Base-by-base conservation (phyloP, 2,888 invertebrate genomes). In the Hemistola chrysoprasaria region DNA sequence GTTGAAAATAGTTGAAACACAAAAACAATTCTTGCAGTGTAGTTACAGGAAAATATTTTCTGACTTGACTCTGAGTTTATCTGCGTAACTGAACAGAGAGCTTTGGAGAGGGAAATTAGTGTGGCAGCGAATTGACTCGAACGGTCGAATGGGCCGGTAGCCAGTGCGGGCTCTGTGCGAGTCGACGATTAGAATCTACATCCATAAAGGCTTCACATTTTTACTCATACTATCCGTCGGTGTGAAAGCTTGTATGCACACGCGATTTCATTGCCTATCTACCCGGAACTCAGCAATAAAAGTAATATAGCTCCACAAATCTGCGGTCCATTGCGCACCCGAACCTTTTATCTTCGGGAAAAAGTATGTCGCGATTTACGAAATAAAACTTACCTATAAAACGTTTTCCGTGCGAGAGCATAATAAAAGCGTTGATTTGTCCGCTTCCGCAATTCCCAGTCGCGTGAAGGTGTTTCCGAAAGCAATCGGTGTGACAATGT, bases 31-130 rank as follows among this genome's bases (percentile, higher is more conserved):
- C 43, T 47, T 48, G 38, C 42, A 49, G 47, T 47, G 42, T 44
- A 32, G 48, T 45, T 49, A 47, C 35, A 41, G 41, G 44, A 52
- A 50, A 41, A 50, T 55, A 55, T 55, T 50, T 52, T 46, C 54
- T 46, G 50, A 46, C 40, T 47, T 41, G 43, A 44, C 37, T 52
- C 50, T 47, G 27, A 44, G 47, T 52, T 52, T 52, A 55, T 55
- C 55, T 52, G 48, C 48, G 44, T 48, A 44, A 44, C 52, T 46
- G 40, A 44, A 50, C 37, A 37, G 40, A 43, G 40, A 48, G 44
- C 44, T 54, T 54, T 52, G 41, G 47, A 47, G 31, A 36, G 46
- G 32, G 45, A 48, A 48, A 48, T 50, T 50, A 46, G 48, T 41
- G 44, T 31, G 33, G 41, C 47, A 42, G 38, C 30, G 44, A 42